Evolutionary conservation across 2,888 invertebrate species (phyloP).

Genomic region (Nipponacmea schrenckii): DNA sequence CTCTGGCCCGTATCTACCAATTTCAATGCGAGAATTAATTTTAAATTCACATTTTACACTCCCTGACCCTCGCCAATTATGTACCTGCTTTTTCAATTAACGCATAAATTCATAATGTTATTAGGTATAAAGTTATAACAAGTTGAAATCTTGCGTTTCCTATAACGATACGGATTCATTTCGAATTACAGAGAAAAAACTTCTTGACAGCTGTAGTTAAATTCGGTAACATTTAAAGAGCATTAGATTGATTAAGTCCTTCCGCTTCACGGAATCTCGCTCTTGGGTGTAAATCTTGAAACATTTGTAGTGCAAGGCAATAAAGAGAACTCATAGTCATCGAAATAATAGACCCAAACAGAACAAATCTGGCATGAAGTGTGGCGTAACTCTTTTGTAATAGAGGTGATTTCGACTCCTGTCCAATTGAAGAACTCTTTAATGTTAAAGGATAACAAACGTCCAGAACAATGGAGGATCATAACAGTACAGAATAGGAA

Average conservation of each 20-base stretch:
- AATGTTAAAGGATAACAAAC: conserved; percentile 2
- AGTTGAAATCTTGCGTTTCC: too few relatives aligned
- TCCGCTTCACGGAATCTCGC: neutral
- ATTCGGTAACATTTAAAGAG: conserved; percentile 8
- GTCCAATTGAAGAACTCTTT: neutral
- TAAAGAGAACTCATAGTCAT: conserved; percentile 1
- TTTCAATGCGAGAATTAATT: too few relatives aligned
- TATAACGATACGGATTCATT: too few relatives aligned
- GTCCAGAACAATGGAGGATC: neutral
- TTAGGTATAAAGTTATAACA: too few relatives aligned
- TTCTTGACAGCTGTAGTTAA: conserved; percentile 6
- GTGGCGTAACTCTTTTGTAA: conserved; percentile 9
- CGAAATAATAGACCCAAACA: conserved; percentile 8
- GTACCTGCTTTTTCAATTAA: too few relatives aligned
- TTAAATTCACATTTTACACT: too few relatives aligned
- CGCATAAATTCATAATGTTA: too few relatives aligned
- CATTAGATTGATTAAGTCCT: conserved; percentile 6
- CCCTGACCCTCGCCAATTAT: too few relatives aligned
- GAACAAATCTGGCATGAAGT: conserved; percentile 9
- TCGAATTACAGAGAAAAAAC: neutral
- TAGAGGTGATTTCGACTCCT: conserved; percentile 2
- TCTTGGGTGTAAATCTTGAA: conserved; percentile 6
- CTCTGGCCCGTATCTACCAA: too few relatives aligned
- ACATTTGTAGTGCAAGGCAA: conserved; percentile 6
- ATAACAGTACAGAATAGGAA: neutral